These are phyloP conservation scores for Nemotelus pantherinus DNA, from an alignment of 2,888 invertebrate species.

Conservation along the genomic window DNA sequence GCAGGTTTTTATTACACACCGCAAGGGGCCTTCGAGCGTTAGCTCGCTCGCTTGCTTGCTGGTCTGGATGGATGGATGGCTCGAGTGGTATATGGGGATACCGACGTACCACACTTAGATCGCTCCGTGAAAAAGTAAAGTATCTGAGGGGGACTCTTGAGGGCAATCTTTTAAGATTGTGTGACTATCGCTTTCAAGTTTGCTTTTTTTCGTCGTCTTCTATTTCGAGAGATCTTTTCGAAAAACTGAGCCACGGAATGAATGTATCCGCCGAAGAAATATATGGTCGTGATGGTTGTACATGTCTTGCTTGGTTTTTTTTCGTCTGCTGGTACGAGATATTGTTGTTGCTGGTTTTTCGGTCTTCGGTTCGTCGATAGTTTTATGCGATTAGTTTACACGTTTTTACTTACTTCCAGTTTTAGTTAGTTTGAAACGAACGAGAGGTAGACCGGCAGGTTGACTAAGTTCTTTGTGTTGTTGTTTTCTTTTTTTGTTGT, in stretches of 20 bases:
- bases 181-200: conserved; percentile 44
- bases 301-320: neutral
- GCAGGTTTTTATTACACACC: conserved; percentile 39
- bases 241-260: conserved; percentile 12
- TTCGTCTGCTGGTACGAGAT: neutral
- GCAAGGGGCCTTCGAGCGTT: conserved; percentile 19
- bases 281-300: conserved; percentile 31
- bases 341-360: conserved; percentile 16
- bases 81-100: conserved; percentile 40
- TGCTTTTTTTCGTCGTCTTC: conserved; percentile 5
- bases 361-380: conserved; percentile 42
- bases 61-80: neutral
- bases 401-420: conserved; percentile 42
- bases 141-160: conserved; percentile 29
- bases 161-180: conserved; percentile 38
- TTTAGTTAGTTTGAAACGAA: conserved; percentile 5
- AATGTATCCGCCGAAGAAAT: conserved; percentile 28
- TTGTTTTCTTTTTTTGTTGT: conserved; percentile 8
- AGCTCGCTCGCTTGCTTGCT: neutral
- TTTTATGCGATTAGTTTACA: conserved; percentile 45
- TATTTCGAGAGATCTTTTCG: conserved; percentile 15
- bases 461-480: conserved; percentile 36
- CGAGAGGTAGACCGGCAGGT: neutral
- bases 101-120: neutral
- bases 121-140: neutral